Base-by-base conservation (phyloP, 2,797 vertebrate species). In the Steatocranus sp. region DNA sequence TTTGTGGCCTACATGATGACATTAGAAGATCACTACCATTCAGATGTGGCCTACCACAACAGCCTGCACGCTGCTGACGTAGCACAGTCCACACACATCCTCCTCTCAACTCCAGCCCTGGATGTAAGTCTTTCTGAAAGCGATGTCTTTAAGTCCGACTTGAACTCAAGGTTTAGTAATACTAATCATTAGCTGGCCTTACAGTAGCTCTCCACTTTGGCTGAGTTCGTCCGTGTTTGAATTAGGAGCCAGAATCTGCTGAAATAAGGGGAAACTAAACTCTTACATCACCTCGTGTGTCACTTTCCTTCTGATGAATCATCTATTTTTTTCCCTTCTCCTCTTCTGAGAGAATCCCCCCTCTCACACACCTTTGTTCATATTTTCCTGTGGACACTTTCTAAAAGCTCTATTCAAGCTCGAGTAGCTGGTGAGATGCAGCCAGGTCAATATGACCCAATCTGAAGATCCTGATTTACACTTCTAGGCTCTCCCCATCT, bases 1-100 rank as follows among this genome's bases (percentile, higher is more conserved):
- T 97, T 99, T 14, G 97, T 99, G 74, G 98, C 97, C 32, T 99
- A 99, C 94, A 99, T 99, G 97, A 99, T 99, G 98, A 99, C 98
- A 0, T 89, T 99, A 82, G 98, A 99, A 88, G 98, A 99, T 87
- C 98, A 99, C 93, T 99, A 99, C 94, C 98, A 99, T 83, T 97
- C 96, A 0, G 98, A 99, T 0, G 98, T 99, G 63, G 98, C 98
- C 2, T 99, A 99, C 86, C 98, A 99, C 85, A 99, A 99, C 95
- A 99, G 98, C 93, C 96, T 99, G 7, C 98, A 99, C 0, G 98
- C 98, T 38, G 98, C 98, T 1, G 98, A 99, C 8, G 98, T 99
- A 2, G 98, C 98, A 81, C 98, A 99, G 85, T 99, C 98, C 81
- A 99, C 98, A 0, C 98, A 99, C 5, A 98, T 99, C 82, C 97